Evolutionary conservation across 1,140 invertebrate genomes (phyloP), one percentile per base, ranked within the genome.

Genomic region (Steinernema khuongi): DNA sequence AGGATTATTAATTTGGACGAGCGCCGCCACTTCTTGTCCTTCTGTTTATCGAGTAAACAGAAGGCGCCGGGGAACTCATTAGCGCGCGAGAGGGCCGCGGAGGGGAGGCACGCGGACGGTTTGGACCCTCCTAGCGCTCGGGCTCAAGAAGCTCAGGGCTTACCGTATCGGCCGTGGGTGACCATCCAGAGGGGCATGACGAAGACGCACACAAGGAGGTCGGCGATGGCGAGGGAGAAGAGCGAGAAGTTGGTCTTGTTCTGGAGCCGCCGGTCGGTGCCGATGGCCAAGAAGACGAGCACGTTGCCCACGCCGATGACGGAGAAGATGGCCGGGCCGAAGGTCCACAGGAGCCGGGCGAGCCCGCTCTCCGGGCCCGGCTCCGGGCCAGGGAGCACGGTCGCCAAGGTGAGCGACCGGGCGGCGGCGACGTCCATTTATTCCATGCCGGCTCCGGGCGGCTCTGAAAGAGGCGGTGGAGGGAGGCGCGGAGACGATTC

Each of bases 211-310:
- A 88, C 87, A 0, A 87, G 74, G 18, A 88, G 72, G 73, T 88
- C 87, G 2, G 87, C 87, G 1, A 86, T 33, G 0, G 87, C 87
- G 26, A 88, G 79, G 70, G 83, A 86, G 22, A 85, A 86, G n/a
- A 88, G 85, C 71, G 87, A 88, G 68, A 83, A 86, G 77, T 88
- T 88, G 73, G 87, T 88, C 29, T 86, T 79, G 29, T 86, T 88
- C 50, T 85, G 86, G 17, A 88, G 79, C 31, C 79, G 75, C n/a
- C 72, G 76, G 43, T 86, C 85, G 36, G 79, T 83, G 1, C 72
- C 75, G 76, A 88, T 87, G 2, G 86, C 86, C 14, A 85, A 67
- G 28, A 87, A 79, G 1, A 88, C 87, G 26, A 87, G 69, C 14
- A 79, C 41, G 74, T 88, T 88, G 36, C 87, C 87, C 11, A 60